Conservation (phyloP, 2,113 vertebrate genomes). For the Campylomormyrus tamandua region DNA sequence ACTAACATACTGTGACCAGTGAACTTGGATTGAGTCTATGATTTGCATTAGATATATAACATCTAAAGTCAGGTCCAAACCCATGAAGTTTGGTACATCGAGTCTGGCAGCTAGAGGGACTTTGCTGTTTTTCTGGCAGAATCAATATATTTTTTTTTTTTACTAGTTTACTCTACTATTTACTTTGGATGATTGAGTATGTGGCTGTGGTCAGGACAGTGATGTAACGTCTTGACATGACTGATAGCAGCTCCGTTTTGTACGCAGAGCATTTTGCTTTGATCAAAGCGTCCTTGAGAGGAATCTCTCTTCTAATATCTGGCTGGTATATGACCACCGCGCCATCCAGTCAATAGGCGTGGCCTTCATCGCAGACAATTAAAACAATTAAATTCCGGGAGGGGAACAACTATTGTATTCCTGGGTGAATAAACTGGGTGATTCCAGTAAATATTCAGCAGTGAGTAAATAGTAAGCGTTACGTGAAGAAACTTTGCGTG, state of each 20-base stretch:
- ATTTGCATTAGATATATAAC: background rate
- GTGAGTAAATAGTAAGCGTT: background rate
- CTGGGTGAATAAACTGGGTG: background rate
- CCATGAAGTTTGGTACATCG: background rate
- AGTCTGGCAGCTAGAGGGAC: background rate
- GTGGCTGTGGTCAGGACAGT: background rate
- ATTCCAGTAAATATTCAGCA: background rate
- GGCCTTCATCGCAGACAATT: background rate
- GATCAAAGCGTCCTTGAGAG: background rate
- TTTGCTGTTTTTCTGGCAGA: background rate
- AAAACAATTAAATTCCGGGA: background rate
- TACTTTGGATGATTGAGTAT: background rate
- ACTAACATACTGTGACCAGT: background rate
- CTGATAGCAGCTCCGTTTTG: background rate
- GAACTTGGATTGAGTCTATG: background rate
- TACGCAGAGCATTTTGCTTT: no score
- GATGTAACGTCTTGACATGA: background rate
- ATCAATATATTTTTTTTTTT: background rate
- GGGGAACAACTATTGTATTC: background rate
- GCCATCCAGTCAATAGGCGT: background rate
- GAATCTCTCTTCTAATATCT: background rate
- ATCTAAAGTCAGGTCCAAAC: background rate
- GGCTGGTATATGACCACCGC: background rate
- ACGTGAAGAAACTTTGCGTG: background rate
- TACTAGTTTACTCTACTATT: background rate